Conservation (phyloP, 2,888 invertebrate genomes). For the Actias luna region DNA sequence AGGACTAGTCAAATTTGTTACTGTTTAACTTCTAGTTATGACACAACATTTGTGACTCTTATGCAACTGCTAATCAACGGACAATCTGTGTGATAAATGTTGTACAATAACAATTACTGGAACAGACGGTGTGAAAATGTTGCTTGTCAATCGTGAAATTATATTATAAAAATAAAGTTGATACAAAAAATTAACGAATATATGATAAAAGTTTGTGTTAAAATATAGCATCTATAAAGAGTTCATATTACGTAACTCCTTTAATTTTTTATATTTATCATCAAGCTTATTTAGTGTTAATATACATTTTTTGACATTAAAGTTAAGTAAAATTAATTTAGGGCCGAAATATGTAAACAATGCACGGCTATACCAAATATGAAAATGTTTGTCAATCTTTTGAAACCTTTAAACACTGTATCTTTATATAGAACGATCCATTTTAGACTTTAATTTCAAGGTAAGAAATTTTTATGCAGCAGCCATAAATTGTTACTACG, state of each 20-base stretch:
- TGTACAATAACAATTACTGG: constrained; percentile 29
- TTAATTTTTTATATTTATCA: not conserved
- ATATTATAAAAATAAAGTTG: not conserved
- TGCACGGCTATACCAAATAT: not conserved
- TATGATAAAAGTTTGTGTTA: not conserved
- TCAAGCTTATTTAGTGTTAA: not conserved
- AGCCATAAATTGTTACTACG: constrained; percentile 30
- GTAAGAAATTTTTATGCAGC: not conserved
- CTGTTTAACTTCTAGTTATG: constrained; percentile 27
- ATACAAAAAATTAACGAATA: not conserved
- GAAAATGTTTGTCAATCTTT: not conserved
- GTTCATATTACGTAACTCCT: not conserved
- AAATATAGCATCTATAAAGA: not conserved
- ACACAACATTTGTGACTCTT: constrained; percentile 29
- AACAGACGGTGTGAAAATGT: constrained; percentile 32
- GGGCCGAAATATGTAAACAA: not conserved
- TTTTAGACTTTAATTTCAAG: constrained; percentile 11
- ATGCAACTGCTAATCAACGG: constrained; percentile 46
- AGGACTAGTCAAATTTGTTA: constrained; percentile 26
- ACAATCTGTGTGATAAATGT: constrained; percentile 41
- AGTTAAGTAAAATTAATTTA: not conserved
- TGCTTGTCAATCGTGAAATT: constrained; percentile 17
- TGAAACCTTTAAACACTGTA: not conserved
- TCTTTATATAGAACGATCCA: not conserved
- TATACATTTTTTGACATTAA: too few relatives aligned